A percentile compares a stretch with the other conserved stretches of the same genome.
phyloP scores from a whole-genome alignment of 2,113 vertebrate genomes.

The Paradoxurus hermaphroditus region DNA sequence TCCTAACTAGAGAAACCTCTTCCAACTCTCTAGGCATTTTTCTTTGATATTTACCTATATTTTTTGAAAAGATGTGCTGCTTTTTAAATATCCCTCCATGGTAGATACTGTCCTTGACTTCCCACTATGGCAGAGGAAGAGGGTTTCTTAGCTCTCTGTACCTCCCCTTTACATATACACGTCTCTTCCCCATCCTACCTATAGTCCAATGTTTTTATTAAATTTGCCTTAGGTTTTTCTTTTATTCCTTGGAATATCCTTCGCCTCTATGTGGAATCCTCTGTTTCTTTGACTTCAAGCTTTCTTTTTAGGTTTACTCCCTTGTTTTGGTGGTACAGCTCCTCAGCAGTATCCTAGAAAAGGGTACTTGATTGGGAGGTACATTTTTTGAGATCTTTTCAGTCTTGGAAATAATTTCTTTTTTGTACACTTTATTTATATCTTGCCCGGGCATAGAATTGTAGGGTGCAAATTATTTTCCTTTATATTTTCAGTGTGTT shows the following conservation, averaged over 20 bases:
- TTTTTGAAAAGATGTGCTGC: background rate
- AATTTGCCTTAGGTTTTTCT: background rate
- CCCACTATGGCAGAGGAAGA: background rate
- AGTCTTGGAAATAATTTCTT: constrained; percentile 13
- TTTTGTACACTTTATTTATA: background rate
- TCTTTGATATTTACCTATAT: background rate
- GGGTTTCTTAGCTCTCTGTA: background rate
- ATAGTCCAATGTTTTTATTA: background rate
- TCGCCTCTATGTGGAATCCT: background rate
- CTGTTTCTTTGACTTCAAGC: background rate
- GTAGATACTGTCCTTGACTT: background rate
- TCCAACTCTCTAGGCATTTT: background rate
- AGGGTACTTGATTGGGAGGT: background rate
- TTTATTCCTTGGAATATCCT: background rate
- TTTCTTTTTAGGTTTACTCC: background rate
- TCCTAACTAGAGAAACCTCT: background rate
- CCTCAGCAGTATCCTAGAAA: background rate
- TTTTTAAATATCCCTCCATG: background rate
- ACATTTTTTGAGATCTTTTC: background rate
- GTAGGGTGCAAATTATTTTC: background rate
- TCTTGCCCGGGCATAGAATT: background rate
- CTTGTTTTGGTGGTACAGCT: background rate
- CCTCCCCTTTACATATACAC: background rate
- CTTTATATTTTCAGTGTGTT: background rate
- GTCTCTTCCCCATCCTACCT: background rate